Conservation (phyloP, 1,140 invertebrate species). For the Drosophila ohnishii region DNA sequence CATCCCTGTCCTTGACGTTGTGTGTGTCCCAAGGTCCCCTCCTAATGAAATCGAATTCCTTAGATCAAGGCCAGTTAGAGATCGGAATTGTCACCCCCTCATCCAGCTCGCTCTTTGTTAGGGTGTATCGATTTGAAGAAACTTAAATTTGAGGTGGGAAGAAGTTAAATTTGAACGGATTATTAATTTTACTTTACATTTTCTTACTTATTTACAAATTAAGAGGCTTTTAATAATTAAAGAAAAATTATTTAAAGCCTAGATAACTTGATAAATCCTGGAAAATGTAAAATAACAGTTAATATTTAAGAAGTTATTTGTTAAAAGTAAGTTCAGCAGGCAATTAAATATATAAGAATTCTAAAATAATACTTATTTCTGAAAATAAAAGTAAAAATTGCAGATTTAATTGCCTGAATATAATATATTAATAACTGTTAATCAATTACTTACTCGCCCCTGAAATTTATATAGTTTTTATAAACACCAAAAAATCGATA, state of each 20-base stretch:
- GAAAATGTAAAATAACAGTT: not conserved
- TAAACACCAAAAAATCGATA: slow-evolving; percentile 2
- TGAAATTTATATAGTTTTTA: not conserved
- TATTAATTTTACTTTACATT: not conserved
- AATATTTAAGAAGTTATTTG: not conserved
- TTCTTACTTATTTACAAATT: not conserved
- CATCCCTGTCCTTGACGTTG: slow-evolving; percentile 30
- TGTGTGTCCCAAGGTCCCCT: slow-evolving; percentile 1
- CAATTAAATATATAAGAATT: not conserved
- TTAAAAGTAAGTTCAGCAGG: not conserved
- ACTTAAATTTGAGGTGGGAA: not conserved
- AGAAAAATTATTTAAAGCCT: not conserved
- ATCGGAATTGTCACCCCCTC: slow-evolving; percentile 25
- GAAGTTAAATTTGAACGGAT: not conserved
- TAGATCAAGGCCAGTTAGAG: slow-evolving; percentile 12
- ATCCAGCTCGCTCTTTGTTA: slow-evolving; percentile 3
- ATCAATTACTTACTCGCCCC: not conserved
- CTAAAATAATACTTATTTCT: not conserved
- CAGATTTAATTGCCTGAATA: not conserved
- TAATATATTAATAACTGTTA: not conserved
- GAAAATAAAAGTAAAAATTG: not conserved
- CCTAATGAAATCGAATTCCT: slow-evolving; percentile 8
- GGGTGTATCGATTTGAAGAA: slow-evolving; percentile 13
- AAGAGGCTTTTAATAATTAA: not conserved
- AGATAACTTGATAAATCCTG: not conserved